Conservation (phyloP, 2,113 vertebrate species). For the Hippocampus abdominalis region DNA sequence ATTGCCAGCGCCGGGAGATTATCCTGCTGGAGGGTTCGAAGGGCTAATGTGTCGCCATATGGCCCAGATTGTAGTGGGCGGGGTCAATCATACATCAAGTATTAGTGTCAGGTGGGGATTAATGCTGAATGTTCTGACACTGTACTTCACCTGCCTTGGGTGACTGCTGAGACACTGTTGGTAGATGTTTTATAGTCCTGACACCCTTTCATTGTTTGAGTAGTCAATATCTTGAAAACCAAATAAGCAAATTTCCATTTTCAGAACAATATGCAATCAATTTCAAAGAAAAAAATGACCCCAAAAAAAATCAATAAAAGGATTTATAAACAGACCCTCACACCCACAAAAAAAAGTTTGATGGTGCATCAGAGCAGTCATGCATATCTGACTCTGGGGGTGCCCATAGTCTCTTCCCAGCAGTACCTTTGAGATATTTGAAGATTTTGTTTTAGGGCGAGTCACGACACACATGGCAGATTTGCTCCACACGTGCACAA, state of each 20-base stretch:
- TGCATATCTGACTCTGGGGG: too few relatives aligned
- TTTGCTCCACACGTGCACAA: too few relatives aligned
- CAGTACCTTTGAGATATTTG: too few relatives aligned
- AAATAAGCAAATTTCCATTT: not conserved
- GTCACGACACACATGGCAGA: too few relatives aligned
- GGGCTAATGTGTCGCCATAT: constrained; percentile 77
- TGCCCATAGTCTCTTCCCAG: too few relatives aligned
- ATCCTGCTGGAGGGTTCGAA: constrained; percentile 72
- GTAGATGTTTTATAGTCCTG: not conserved
- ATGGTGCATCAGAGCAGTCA: too few relatives aligned
- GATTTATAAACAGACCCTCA: too few relatives aligned
- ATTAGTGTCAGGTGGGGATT: constrained; percentile 83
- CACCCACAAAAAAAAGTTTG: too few relatives aligned
- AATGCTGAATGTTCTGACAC: constrained; percentile 69
- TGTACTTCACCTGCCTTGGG: constrained; percentile 45
- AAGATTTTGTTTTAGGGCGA: too few relatives aligned
- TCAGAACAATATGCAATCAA: not conserved
- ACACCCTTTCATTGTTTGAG: not conserved
- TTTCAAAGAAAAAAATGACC: not conserved
- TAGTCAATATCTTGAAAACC: not conserved
- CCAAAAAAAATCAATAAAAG: too few relatives aligned
- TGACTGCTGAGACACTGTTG: constrained; percentile 7
- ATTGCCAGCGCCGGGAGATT: constrained; percentile 74
- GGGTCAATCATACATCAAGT: constrained; percentile 79
- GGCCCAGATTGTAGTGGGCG: constrained; percentile 69